Base-by-base conservation (phyloP, 2,797 vertebrate genomes). In the Corythornis leucogaster region DNA sequence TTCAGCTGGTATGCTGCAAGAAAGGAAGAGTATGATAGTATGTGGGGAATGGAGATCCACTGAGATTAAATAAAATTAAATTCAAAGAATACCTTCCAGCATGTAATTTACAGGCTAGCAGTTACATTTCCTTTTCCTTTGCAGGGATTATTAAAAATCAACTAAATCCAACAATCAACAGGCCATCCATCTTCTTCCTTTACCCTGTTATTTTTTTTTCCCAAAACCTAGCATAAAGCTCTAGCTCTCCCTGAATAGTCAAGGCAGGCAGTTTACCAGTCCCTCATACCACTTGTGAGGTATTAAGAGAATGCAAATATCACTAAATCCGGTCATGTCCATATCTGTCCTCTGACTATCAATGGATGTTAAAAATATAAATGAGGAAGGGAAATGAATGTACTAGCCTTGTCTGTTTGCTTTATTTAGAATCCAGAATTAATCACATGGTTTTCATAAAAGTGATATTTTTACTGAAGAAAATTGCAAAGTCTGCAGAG, bases 401-500 rank as follows among this genome's bases (percentile, higher is more conserved):
- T 51, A 67, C 66, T 59, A 73, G 31, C 13, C 25, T 79, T 48
- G 15, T 2, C 3, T 38, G 42, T 33, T 63, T 81, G 0, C 26
- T 73, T 89, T 76, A 64, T 62, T 70, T 90, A 25, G 45, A 55
- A 90, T 28, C n/a, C 82, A 74, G 24, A 28, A 28, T 46, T 63
- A 28, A 57, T 92, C 77, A 86, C 59, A 77, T 54, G 54, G 5
- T 81, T 83, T 94, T 54, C 42, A 35, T 67, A 79, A 92, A 79
- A 92, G 31, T 0, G 2, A 61, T 84, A 84, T 84, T 93, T 91
- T 94, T 91, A 61, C 69, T 38, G 67, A 73, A 84, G 48, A 76
- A 93, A 91, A 80, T n/a, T 67, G 55, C 74, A 25, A 90, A 85
- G 28, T 91, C 58, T 85, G 33, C 55, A 84, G 82, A 79, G 48